phyloP scores from a whole-genome alignment of 2,797 vertebrate genomes.

The Artibeus jamaicensis region DNA sequence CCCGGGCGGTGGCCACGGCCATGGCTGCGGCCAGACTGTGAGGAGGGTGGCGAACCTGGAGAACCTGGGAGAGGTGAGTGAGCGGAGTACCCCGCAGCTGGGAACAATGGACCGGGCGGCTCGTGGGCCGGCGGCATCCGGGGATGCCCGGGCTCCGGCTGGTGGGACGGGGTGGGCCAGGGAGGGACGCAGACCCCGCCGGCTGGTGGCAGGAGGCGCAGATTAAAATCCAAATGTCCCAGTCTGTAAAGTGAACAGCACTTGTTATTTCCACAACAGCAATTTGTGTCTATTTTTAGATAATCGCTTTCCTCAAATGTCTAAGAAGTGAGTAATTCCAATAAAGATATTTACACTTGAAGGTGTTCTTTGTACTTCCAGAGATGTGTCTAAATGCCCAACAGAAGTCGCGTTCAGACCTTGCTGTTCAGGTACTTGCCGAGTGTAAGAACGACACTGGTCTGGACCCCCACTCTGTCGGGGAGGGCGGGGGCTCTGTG shows the following conservation, averaged over 20 bases:
- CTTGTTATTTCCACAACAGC: conserved; percentile 30
- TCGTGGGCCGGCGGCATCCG: neutral
- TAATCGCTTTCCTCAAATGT: conserved; percentile 48
- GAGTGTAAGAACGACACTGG: too few relatives aligned
- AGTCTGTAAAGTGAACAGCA: neutral
- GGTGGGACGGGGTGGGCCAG: rapidly evolving
- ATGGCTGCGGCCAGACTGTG: rapidly evolving
- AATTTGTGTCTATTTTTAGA: conserved; percentile 56
- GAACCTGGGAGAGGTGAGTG: rapidly evolving
- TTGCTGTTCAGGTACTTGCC: neutral
- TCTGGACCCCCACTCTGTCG: too few relatives aligned
- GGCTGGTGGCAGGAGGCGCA: rapidly evolving
- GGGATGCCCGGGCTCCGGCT: neutral
- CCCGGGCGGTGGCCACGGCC: too few relatives aligned
- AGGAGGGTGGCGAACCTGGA: neutral
- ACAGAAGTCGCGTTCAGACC: neutral
- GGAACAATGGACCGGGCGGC: rapidly evolving
- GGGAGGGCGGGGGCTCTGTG: too few relatives aligned
- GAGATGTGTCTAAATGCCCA: conserved; percentile 23
- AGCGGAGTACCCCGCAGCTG: rapidly evolving
- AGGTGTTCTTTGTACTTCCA: conserved; percentile 50
- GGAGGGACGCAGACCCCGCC: rapidly evolving
- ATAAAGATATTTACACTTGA: conserved; percentile 49
- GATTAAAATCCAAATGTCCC: neutral
- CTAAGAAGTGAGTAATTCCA: conserved; percentile 42